Percentiles rank a stretch among this genome's conserved stretches.
Evolutionary conservation across 2,113 vertebrate genomes (phyloP).

Genomic region (Mirounga angustirostris): DNA sequence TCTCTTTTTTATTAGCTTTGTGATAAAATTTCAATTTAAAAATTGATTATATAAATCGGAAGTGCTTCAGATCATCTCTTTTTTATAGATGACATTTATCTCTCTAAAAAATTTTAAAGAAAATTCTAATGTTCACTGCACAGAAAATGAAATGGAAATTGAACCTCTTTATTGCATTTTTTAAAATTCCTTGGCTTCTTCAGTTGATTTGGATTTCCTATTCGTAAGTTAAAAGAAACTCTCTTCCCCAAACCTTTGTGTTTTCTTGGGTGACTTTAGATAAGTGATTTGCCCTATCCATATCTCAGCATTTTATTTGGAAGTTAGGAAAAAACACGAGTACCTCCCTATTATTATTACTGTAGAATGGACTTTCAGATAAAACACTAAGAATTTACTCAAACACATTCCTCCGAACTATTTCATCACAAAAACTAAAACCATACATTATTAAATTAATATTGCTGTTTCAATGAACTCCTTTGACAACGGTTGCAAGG

Average conservation of each 20-base stretch:
- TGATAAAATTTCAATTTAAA: constrained; percentile 21
- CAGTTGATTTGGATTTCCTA: not conserved
- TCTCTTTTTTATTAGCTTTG: not conserved
- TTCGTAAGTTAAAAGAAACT: not conserved
- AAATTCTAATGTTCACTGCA: not conserved
- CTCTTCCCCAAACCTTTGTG: not conserved
- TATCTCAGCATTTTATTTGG: not conserved
- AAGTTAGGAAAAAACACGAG: not conserved
- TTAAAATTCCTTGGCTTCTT: not conserved
- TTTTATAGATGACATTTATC: not conserved
- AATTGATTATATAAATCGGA: not conserved
- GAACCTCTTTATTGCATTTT: not conserved
- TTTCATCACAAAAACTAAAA: not conserved
- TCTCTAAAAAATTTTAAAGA: not conserved
- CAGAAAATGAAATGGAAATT: not conserved
- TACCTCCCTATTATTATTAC: not conserved
- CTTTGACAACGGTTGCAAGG: not conserved
- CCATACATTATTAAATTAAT: not conserved
- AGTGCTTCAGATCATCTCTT: not conserved
- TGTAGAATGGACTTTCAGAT: not conserved
- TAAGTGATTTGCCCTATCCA: not conserved
- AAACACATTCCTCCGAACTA: not conserved
- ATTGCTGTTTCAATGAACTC: not conserved
- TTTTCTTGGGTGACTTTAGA: not conserved
- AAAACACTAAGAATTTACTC: not conserved